These are phyloP conservation scores for Caenorhabditis briggsae DNA, from an alignment of 1,140 invertebrate species.

Conservation along the genomic window DNA sequence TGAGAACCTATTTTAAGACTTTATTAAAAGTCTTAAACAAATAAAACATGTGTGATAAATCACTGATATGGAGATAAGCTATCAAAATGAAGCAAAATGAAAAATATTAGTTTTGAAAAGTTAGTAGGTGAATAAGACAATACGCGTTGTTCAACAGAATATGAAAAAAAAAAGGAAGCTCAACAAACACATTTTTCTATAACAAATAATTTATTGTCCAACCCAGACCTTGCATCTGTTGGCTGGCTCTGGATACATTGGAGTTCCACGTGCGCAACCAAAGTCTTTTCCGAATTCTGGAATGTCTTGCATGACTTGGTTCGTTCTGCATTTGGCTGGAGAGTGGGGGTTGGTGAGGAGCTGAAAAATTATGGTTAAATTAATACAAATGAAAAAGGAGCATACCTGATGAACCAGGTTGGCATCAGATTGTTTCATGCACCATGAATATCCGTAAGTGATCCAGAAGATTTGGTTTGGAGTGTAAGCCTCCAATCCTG, in stretches of 20 bases:
- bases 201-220: constrained; percentile 55
- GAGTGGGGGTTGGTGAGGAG: constrained; percentile 68
- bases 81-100: neutral
- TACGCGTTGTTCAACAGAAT: neutral
- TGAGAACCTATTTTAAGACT: too few relatives aligned
- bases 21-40: too few relatives aligned
- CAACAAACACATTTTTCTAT: neutral
- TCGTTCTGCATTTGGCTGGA: constrained; percentile 63
- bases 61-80: too few relatives aligned
- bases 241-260: constrained; percentile 62
- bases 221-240: constrained; percentile 68
- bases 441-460: constrained; percentile 72
- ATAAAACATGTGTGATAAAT: too few relatives aligned
- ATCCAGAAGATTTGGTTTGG: constrained; percentile 75
- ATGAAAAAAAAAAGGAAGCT: neutral
- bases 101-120: neutral
- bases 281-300: constrained; percentile 67
- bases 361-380: neutral
- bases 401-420: constrained; percentile 59
- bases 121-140: neutral
- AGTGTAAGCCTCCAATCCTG: constrained; percentile 68
- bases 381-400: neutral
- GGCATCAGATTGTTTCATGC: constrained; percentile 68
- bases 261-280: constrained; percentile 56
- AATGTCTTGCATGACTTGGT: constrained; percentile 69